phyloP scores from a whole-genome alignment of 2,797 vertebrate species.

The Podarcis lilfordi region DNA sequence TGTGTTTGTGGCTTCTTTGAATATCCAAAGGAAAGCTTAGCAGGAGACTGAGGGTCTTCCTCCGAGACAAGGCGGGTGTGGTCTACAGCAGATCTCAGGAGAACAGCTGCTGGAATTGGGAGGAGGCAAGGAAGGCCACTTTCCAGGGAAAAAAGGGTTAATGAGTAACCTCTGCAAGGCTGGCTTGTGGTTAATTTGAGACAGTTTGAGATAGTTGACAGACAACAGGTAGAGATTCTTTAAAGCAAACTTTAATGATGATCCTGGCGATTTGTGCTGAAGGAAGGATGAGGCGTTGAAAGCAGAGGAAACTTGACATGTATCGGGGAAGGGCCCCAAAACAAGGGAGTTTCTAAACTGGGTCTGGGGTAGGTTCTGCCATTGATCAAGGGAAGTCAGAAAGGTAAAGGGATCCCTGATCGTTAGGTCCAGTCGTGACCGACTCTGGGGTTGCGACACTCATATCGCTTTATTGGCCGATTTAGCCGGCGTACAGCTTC shows the following conservation, averaged over 20 bases:
- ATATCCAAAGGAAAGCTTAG: neutral
- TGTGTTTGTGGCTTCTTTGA: neutral
- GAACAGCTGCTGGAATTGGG: neutral
- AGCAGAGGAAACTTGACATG: neutral
- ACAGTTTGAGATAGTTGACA: neutral
- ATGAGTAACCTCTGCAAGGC: conserved; percentile 8
- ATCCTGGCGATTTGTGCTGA: neutral
- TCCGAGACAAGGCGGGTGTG: neutral
- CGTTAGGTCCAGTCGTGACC: no score
- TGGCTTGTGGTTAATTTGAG: neutral
- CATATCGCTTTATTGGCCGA: no score
- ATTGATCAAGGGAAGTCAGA: no score
- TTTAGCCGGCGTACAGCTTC: no score
- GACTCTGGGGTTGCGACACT: no score
- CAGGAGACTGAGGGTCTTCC: neutral
- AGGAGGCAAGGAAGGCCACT: neutral
- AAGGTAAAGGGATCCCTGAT: no score
- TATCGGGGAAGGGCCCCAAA: no score
- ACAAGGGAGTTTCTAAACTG: no score
- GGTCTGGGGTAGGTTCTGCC: neutral
- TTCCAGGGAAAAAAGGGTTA: neutral
- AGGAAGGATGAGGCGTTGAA: neutral
- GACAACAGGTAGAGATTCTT: neutral
- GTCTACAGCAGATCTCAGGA: neutral
- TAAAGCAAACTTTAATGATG: neutral